Evolutionary conservation across 2,888 invertebrate species (phyloP).

Genomic region (Drosophila setosimentum): DNA sequence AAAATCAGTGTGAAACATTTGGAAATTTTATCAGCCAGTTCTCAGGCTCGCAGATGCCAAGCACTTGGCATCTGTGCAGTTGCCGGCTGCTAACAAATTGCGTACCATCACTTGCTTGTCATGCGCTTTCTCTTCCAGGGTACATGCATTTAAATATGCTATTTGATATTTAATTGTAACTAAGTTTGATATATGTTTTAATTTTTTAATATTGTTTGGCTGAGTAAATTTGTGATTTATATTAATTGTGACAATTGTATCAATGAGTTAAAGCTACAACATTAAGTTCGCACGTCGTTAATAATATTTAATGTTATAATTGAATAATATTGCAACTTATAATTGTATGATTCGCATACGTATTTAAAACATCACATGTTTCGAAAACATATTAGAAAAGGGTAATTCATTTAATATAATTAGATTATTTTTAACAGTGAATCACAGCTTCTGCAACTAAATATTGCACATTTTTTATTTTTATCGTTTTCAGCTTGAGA

Average conservation of each 20-base stretch:
- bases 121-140: conserved; percentile 18
- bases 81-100: conserved; percentile 58
- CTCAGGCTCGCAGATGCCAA: conserved; percentile 34
- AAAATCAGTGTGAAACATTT: conserved; percentile 70
- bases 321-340: background rate
- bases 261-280: background rate
- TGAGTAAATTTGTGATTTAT: background rate
- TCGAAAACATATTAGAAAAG: background rate
- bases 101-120: conserved; percentile 50
- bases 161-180: no score
- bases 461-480: background rate
- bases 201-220: background rate
- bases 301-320: background rate
- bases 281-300: accelerated
- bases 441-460: background rate
- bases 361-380: background rate
- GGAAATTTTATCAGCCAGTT: conserved; percentile 60
- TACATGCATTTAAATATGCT: background rate
- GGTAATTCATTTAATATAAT: background rate
- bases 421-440: conserved; percentile 11
- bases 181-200: background rate
- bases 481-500: conserved; percentile 10
- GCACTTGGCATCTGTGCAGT: conserved; percentile 54
- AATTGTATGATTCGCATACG: background rate
- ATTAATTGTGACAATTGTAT: background rate